Evolutionary conservation across 2,797 vertebrate genomes (phyloP), one percentile per base, ranked within the genome.

Genomic region (Poliocrania exsul): DNA sequence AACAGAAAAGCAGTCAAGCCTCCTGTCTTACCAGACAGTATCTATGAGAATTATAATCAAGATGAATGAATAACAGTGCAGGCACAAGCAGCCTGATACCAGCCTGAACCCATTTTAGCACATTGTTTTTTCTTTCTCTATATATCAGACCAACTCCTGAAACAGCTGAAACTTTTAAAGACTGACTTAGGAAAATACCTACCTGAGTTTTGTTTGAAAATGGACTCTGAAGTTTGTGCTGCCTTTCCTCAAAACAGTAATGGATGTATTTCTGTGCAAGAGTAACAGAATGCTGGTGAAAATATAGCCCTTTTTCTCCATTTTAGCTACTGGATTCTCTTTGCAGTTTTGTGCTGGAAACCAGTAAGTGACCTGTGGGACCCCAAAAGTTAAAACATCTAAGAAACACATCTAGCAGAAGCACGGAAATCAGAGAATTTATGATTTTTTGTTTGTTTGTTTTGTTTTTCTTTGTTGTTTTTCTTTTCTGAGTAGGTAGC

Each of bases 31-130:
- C 4, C 56, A 70, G 88, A 86, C 24, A 4, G 0, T 4, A 62
- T 10, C 56, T 95, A 92, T 29, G n/a, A 60, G 70, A 95, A 96
- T 56, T 84, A 50, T 51, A 20, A 0, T 2, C 70, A 49, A 20
- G 3, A 25, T 42, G 6, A 7, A 1, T 5, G 14, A 7, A 8
- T 5, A 49, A 66, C 3, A 61, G 12, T 3, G 12, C 23, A 65
- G 37, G 19, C 35, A 78, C 17, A 44, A 78, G 25, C 4, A 33
- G 56, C 10, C 47, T 70, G 67, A 38, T 40, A 46, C 29, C 47
- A 62, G 25, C 31, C 51, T 53, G 29, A 58, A 15, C 6, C 14
- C 2, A 0, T 11, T 81, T 49, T 15, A 70, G 15, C 42, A 42
- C 56, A 37, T 26, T 35, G n/a, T 33, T 77, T 80, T 16, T 6